Evolutionary conservation across 2,797 vertebrate genomes (phyloP), one percentile per base, ranked within the genome.

Genomic region (Pterois miles): DNA sequence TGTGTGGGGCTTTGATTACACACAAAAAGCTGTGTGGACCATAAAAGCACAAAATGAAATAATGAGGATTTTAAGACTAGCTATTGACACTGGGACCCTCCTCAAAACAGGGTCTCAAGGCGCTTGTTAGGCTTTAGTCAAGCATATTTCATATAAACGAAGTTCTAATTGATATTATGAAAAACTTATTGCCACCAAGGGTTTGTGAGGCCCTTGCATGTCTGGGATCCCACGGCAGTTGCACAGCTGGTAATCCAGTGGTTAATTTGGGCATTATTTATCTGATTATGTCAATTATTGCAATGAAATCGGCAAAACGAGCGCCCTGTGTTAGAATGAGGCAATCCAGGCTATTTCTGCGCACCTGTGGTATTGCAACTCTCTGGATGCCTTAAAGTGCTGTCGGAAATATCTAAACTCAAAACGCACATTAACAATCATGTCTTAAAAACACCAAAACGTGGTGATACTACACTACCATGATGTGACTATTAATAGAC

Each of bases 291-390:
- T 36, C 16, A 23, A 6, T 31, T 20, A 7, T 29, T 60, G 6
- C 3, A 52, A 65, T 33, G 1, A 40, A 3, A 54, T 34, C 16
- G 7, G 20, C 0, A 31, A 53, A 36, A 56, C 52, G 46, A 29
- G 13, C 12, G 2, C 23, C 10, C 2, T 20, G 4, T 7, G 20
- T 43, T 33, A 70, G 6, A 63, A 50, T 11, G 6, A 11, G 33
- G 58, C 22, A 25, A 14, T 34, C 9, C 11, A 34, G 6, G 25
- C 11, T 53, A 8, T 70, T 48, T 20, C 27, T 31, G 62, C 4
- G 50, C 82, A 91, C 87, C 84, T 86, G 87, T 85, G 29, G 58
- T 56, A 13, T 20, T 6, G 2, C 29, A 31, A n/a, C 38, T 63
- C 54, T 46, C 10, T 23, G 2, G 72, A 67, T 57, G 81, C 82